These are phyloP conservation scores for Pterostichus niger DNA, from an alignment of 2,888 invertebrate genomes.

Conservation along the genomic window DNA sequence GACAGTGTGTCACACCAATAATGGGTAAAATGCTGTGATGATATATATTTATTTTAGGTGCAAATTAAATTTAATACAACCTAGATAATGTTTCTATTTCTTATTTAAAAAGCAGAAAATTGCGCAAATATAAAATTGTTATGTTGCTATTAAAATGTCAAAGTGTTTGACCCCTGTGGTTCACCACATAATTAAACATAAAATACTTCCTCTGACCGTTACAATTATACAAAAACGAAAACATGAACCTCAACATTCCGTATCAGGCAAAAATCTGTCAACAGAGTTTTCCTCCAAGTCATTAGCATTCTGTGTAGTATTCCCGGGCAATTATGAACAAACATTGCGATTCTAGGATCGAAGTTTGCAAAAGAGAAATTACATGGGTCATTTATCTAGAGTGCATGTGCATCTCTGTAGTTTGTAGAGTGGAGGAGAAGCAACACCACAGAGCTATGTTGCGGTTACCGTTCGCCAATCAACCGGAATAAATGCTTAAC, in stretches of 20 bases:
- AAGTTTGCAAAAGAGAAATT: conserved; percentile 49
- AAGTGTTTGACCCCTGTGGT: background rate
- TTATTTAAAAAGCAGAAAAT: too few species aligned
- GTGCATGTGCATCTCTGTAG: conserved; percentile 9
- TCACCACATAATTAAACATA: background rate
- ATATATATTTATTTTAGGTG: too few species aligned
- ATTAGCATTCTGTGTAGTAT: conserved; percentile 30
- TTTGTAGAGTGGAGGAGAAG: conserved; percentile 22
- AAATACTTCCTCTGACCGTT: conserved; percentile 3
- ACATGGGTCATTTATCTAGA: conserved; percentile 61
- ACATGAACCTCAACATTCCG: background rate
- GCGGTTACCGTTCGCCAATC: conserved; percentile 62
- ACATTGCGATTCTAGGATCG: conserved; percentile 32
- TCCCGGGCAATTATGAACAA: conserved; percentile 34
- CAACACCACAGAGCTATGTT: conserved; percentile 50
- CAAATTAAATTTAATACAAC: too few species aligned
- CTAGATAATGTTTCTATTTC: too few species aligned
- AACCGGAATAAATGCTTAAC: conserved; percentile 64
- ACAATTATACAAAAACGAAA: background rate
- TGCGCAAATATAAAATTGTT: too few species aligned
- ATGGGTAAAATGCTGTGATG: too few species aligned
- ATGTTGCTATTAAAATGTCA: background rate
- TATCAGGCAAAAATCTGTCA: conserved; percentile 3
- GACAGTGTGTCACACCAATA: too few species aligned
- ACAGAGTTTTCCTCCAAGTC: background rate